Percentiles rank a stretch among this genome's conserved stretches.
phyloP scores from a whole-genome alignment of 1,140 invertebrate species.

The Agrypnia vestita region DNA sequence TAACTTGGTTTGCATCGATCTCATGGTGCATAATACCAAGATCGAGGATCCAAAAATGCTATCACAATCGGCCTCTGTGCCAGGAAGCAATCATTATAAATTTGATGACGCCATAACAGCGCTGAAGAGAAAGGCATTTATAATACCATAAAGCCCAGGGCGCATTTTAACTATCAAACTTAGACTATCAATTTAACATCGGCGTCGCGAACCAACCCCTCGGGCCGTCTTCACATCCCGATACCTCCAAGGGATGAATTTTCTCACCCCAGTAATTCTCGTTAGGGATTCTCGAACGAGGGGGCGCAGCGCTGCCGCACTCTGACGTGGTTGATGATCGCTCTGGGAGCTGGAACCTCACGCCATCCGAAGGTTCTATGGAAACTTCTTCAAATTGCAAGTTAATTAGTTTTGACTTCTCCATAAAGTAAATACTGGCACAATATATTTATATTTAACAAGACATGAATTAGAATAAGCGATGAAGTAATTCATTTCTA shows the following conservation, averaged over 20 bases:
- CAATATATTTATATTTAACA: too few relatives aligned
- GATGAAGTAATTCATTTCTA: too few relatives aligned
- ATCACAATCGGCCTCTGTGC: conserved; percentile 47
- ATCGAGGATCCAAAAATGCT: too few relatives aligned
- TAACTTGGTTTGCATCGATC: too few relatives aligned
- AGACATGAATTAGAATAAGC: too few relatives aligned
- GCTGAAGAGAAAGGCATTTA: conserved; percentile 53
- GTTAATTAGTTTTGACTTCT: too few relatives aligned
- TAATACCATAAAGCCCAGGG: conserved; percentile 57
- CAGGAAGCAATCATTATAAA: conserved; percentile 61
- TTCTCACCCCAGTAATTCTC: conserved; percentile 13
- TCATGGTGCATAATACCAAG: too few relatives aligned
- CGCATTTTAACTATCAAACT: conserved; percentile 61
- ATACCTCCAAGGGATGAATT: conserved; percentile 22
- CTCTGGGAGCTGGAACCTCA: not conserved
- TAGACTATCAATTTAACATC: conserved; percentile 59
- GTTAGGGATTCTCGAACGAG: not conserved
- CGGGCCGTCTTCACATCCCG: conserved; percentile 20
- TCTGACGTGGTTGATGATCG: not conserved
- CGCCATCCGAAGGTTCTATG: too few relatives aligned
- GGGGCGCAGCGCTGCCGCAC: not conserved
- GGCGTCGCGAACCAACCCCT: conserved; percentile 39
- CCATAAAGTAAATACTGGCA: too few relatives aligned
- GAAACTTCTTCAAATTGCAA: too few relatives aligned
- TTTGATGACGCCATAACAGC: conserved; percentile 56